A percentile compares a stretch with the other conserved stretches of the same genome.
These are phyloP conservation scores for Crotalus tigris DNA, from an alignment of 2,113 vertebrate genomes.

Conservation along the genomic window DNA sequence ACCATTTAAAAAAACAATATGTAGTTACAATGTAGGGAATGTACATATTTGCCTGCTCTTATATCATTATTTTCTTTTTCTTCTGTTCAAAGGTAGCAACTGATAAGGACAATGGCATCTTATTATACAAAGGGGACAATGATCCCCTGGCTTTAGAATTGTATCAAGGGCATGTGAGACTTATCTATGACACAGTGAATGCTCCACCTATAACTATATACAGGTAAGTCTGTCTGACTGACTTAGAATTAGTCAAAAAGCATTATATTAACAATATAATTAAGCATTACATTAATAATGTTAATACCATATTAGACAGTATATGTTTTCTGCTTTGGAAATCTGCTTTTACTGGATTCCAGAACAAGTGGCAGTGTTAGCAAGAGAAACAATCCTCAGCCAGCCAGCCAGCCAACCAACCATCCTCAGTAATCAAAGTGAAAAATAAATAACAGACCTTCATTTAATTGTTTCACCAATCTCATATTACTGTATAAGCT, in stretches of 20 bases:
- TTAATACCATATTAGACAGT: neutral
- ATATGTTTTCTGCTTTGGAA: neutral
- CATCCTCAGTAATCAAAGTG: neutral
- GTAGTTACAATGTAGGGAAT: neutral
- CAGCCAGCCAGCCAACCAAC: neutral
- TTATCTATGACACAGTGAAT: conserved; percentile 89
- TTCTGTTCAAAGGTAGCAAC: conserved; percentile 82
- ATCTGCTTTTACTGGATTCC: neutral
- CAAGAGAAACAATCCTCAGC: neutral
- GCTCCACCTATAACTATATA: conserved; percentile 93
- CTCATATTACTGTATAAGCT: neutral
- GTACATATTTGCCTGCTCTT: neutral
- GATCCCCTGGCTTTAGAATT: conserved; percentile 93
- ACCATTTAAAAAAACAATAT: neutral
- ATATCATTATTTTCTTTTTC: conserved; percentile 5
- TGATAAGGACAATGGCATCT: conserved; percentile 91
- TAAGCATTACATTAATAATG: neutral
- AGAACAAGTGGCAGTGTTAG: neutral
- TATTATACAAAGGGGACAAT: conserved; percentile 91
- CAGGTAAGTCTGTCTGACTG: conserved; percentile 70
- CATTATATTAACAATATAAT: neutral
- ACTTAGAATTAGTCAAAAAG: neutral
- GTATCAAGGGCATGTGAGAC: conserved; percentile 93
- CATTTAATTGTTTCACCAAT: neutral
- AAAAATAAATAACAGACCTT: neutral